Evolutionary conservation across 37 sponge, comb jelly and placozoan genomes (phyloP).

Genomic region (Haliclona indistincta): DNA sequence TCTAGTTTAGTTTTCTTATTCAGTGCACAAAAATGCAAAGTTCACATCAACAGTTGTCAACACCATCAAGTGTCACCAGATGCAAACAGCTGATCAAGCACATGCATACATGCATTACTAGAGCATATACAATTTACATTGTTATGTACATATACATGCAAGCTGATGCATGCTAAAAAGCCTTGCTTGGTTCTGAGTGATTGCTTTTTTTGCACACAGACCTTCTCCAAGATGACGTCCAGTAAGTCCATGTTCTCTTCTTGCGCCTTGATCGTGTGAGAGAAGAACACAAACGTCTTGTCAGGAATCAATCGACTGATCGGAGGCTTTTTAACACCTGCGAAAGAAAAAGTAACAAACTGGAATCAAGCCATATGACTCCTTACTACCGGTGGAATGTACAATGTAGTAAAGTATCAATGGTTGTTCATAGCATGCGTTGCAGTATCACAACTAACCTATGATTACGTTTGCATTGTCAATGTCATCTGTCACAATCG

Average conservation of each 20-base stretch:
- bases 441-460: constrained; percentile 45
- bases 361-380: too few relatives aligned
- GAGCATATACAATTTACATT: background rate
- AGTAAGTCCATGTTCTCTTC: constrained; percentile 90
- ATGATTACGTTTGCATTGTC: constrained; percentile 79
- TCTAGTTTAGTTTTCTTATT: background rate
- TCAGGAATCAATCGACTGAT: constrained; percentile 65
- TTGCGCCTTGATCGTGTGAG: constrained; percentile 99
- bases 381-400: too few relatives aligned
- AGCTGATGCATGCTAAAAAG: background rate
- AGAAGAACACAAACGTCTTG: constrained; percentile 94
- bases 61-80: too few relatives aligned
- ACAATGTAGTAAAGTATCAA: too few relatives aligned
- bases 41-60: too few relatives aligned
- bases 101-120: background rate
- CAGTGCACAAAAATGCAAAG: background rate
- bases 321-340: constrained; percentile 76
- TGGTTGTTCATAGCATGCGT: too few relatives aligned
- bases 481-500: constrained; percentile 85
- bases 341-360: too few relatives aligned
- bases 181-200: too few relatives aligned
- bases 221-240: constrained; percentile 86
- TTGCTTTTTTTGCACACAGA: background rate
- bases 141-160: background rate
- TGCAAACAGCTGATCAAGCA: too few relatives aligned